Conservation (phyloP, 2,113 vertebrate genomes). For the Oncorhynchus keta region DNA sequence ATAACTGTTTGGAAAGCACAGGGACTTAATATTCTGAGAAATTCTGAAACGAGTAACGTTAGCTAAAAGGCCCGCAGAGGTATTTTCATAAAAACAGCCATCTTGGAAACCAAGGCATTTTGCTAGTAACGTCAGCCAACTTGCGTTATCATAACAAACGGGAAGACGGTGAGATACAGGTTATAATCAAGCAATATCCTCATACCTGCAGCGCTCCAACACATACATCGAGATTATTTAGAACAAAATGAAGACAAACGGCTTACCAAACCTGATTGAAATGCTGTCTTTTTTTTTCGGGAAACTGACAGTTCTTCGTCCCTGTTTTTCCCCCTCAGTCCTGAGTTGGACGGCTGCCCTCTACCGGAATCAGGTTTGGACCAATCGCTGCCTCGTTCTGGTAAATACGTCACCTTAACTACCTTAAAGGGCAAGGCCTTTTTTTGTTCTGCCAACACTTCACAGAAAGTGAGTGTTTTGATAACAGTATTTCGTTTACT, state of each 20-base stretch:
- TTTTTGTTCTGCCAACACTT: not conserved
- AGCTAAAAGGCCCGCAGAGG: constrained; percentile 10
- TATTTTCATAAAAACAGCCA: constrained; percentile 36
- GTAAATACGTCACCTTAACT: too few species aligned
- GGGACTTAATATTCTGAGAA: not conserved
- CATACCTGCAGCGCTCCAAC: too few species aligned
- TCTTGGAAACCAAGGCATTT: constrained; percentile 42
- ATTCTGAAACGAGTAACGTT: not conserved
- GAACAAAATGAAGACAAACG: not conserved
- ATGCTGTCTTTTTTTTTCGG: not conserved
- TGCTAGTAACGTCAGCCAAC: constrained; percentile 14
- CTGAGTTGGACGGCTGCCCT: constrained; percentile 43
- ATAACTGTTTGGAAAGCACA: not conserved
- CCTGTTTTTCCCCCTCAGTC: constrained; percentile 34
- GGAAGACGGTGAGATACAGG: constrained; percentile 15
- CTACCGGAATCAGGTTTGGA: constrained; percentile 74
- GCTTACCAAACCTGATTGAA: constrained; percentile 35
- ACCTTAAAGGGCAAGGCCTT: constrained; percentile 67
- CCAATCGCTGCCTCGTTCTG: constrained; percentile 59
- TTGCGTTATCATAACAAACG: constrained; percentile 39
- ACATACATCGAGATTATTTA: not conserved
- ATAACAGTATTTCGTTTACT: too few species aligned
- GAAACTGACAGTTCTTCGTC: constrained; percentile 26
- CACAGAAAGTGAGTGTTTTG: not conserved
- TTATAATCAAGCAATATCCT: not conserved